These are phyloP conservation scores for Oncorhynchus clarkii DNA, from an alignment of 2,113 vertebrate species.

Conservation along the genomic window DNA sequence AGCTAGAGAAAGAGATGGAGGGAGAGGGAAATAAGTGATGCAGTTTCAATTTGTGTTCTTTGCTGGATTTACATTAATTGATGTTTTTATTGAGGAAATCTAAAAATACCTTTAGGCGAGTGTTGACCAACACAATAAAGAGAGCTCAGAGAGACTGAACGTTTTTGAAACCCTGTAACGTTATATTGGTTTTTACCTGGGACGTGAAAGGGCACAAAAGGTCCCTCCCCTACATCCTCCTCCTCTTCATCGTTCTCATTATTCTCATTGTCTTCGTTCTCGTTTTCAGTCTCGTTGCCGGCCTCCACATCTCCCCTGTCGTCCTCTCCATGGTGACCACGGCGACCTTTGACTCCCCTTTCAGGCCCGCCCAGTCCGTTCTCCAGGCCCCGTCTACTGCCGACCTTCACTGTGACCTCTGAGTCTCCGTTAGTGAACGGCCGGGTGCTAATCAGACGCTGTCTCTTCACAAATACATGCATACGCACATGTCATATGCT, in stretches of 20 bases:
- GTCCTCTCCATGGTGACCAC: conserved; percentile 66
- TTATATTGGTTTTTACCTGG: conserved; percentile 74
- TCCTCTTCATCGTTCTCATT: conserved; percentile 88
- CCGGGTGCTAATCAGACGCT: conserved; percentile 88
- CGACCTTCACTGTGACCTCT: conserved; percentile 84
- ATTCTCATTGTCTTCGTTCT: conserved; percentile 85
- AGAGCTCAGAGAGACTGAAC: not conserved
- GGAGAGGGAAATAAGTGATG: too few species aligned
- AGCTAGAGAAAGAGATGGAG: conserved; percentile 56
- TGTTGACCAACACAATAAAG: not conserved
- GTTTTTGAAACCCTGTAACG: too few species aligned
- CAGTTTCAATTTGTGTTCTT: too few species aligned
- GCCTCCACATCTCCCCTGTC: conserved; percentile 63
- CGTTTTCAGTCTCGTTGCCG: conserved; percentile 83
- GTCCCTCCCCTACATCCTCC: conserved; percentile 84
- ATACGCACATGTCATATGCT: too few species aligned
- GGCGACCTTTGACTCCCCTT: conserved; percentile 58
- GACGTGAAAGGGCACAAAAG: conserved; percentile 84
- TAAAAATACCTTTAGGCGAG: too few species aligned
- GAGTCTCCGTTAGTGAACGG: conserved; percentile 87
- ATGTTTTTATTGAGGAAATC: too few species aligned
- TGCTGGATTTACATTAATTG: too few species aligned
- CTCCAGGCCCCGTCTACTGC: conserved; percentile 80
- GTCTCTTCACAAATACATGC: conserved; percentile 76
- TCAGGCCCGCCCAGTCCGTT: conserved; percentile 83